Evolutionary conservation across 2,888 invertebrate species (phyloP), one percentile per base, ranked within the genome.

Genomic region (Byasa hedistus): DNA sequence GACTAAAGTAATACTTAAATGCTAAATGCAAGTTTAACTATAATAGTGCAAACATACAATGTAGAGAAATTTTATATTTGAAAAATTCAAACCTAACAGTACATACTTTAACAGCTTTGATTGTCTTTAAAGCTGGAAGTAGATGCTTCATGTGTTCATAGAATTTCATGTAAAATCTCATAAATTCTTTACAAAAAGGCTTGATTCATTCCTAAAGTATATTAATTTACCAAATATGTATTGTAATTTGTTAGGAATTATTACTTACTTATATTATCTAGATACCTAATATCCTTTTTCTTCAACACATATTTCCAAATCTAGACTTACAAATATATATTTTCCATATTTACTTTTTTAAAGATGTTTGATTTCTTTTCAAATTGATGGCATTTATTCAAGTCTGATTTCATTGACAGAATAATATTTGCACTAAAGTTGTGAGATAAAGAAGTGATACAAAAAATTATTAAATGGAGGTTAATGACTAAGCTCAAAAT

Each of bases 171-270:
- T 48, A n/a, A 61, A 51, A 36, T 48, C 15, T 15, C 48, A 48
- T 19, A 27, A 64, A 54, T 55, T 44, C 27, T 59, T 21, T 27
- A 48, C 48, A 48, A 32, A 48, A 65, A 65, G 56, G 56, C 60
- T 61, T 36, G 5, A 61, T 65, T 65, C 65, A 61, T 66, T 66
- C 61, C 66, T 61, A 19, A 61, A 61, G 51, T 48, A 51, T 61
- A 57, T 56, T 56, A 23, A n/a, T 54, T 54, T 54, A 36, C 36
- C 24, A 57, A 55, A 65, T 57, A 23, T 59, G 48, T 23, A 23
- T 54, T 22, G 10, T 54, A 23, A 61, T 24, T 48, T 62, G n/a
- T 17, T 58, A 19, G 22, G 12, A 39, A 39, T 54, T 36, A 36
- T 39, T 39, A 39, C 39, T 39, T 12, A 10, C 15, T n/a, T 23